Evolutionary conservation across 2,113 vertebrate genomes (phyloP).

Genomic region (Thryonomys swinderianus): DNA sequence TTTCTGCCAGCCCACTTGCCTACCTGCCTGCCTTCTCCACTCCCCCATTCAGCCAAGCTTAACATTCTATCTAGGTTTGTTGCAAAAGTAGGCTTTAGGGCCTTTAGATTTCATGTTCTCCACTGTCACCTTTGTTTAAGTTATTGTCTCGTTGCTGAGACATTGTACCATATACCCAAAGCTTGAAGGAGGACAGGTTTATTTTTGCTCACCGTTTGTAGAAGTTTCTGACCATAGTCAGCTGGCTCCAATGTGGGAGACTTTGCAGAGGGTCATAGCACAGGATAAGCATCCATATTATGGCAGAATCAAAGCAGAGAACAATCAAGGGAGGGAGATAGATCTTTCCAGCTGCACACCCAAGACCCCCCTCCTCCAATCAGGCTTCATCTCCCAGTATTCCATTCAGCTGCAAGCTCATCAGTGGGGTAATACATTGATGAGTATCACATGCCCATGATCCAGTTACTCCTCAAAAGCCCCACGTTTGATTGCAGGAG

Average conservation of each 20-base stretch:
- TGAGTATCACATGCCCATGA: neutral
- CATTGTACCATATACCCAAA: neutral
- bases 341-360: neutral
- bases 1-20: neutral
- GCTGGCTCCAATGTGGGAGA: neutral
- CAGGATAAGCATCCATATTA: neutral
- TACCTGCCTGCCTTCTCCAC: fast-evolving
- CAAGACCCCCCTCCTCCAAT: neutral
- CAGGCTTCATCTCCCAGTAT: neutral
- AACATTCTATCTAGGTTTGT: neutral
- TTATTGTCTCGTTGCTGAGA: neutral
- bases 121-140: neutral
- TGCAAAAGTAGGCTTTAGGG: neutral
- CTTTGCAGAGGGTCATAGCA: neutral
- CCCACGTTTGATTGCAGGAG: neutral
- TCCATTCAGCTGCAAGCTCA: neutral
- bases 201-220: neutral
- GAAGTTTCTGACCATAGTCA: neutral
- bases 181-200: neutral
- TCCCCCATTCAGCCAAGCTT: neutral
- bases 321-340: neutral
- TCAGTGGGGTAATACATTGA: neutral
- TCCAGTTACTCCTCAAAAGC: neutral
- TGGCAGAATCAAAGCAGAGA: neutral
- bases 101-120: neutral